phyloP scores from a whole-genome alignment of 2,888 invertebrate species.

The Idaea aversata region DNA sequence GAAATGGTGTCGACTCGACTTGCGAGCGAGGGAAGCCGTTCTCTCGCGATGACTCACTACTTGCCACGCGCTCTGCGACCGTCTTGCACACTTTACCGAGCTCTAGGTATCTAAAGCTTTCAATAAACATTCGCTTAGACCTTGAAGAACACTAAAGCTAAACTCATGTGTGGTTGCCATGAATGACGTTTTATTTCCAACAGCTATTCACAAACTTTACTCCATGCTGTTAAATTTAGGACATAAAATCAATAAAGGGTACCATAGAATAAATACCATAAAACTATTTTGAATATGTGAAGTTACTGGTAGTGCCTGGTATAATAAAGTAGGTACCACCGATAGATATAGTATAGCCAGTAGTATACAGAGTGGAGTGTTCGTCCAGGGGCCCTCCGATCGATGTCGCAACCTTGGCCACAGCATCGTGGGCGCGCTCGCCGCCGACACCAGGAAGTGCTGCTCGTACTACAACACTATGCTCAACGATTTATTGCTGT shows the following conservation, averaged over 20 bases:
- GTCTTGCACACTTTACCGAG: slow-evolving; percentile 14
- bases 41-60: slow-evolving; percentile 55
- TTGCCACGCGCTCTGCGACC: slow-evolving; percentile 35
- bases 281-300: not conserved
- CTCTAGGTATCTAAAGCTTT: not conserved
- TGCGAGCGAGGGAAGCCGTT: slow-evolving; percentile 57
- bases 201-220: not conserved
- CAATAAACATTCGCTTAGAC: not conserved
- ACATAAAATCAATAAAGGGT: not conserved
- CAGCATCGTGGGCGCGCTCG: slow-evolving; percentile 45
- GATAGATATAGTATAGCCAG: too few relatives aligned
- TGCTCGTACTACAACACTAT: not conserved
- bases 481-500: slow-evolving; percentile 1
- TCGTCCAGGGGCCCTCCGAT: slow-evolving; percentile 40
- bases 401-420: slow-evolving; percentile 59
- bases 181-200: not conserved
- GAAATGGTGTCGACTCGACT: slow-evolving; percentile 32
- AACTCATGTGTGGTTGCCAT: not conserved
- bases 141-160: not conserved
- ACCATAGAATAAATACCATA: not conserved
- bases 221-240: not conserved
- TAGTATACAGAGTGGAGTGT: not conserved
- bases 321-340: not conserved
- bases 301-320: not conserved
- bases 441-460: slow-evolving; percentile 36